Evolutionary conservation across 2,113 vertebrate species (phyloP).

Genomic region (Prunella fulvescens): DNA sequence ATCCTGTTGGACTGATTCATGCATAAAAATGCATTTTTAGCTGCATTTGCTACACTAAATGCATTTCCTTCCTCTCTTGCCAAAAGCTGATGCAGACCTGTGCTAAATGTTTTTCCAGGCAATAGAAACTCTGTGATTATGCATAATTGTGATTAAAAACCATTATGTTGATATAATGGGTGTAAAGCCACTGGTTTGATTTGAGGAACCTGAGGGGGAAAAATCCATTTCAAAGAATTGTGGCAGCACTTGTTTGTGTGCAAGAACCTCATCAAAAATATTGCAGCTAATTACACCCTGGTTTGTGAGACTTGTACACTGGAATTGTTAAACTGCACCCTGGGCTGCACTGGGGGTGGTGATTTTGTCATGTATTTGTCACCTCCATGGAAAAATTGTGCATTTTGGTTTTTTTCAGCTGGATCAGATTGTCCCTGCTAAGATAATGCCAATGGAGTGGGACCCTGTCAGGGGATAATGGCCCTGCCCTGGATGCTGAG

Average conservation of each 20-base stretch:
- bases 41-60: not conserved
- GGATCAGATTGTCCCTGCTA: not conserved
- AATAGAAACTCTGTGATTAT: not conserved
- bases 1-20: not conserved
- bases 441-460: not conserved
- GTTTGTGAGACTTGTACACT: not conserved
- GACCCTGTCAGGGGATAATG: not conserved
- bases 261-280: not conserved
- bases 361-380: not conserved
- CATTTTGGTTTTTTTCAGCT: not conserved
- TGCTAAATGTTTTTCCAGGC: not conserved
- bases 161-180: not conserved
- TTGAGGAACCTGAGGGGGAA: not conserved
- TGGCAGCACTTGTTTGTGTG: not conserved
- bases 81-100: not conserved
- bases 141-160: not conserved
- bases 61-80: not conserved
- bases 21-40: not conserved
- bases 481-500: not conserved
- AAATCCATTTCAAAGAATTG: not conserved
- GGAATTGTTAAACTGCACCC: not conserved
- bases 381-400: not conserved
- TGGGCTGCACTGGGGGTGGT: not conserved
- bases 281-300: not conserved
- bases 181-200: not conserved